These are phyloP conservation scores for Bombyx mandarina DNA, from an alignment of 1,140 invertebrate species.

Conservation along the genomic window DNA sequence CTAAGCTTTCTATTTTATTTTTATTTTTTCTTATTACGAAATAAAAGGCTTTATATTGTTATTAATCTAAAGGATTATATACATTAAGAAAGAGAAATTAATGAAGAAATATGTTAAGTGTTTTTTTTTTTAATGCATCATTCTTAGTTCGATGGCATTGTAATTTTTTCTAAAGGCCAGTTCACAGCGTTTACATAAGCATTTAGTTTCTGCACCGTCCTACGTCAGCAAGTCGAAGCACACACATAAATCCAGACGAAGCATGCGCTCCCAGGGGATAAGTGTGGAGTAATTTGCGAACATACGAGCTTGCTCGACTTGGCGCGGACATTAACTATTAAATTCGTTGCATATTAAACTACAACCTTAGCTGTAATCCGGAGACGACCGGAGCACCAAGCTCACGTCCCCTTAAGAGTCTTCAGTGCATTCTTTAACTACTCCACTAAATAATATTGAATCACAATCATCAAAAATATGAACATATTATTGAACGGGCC, in stretches of 20 bases:
- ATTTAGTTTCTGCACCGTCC: constrained; percentile 10
- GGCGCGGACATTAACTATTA: constrained; percentile 62
- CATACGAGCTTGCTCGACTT: constrained; percentile 38
- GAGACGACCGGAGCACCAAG: constrained; percentile 28
- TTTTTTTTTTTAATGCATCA: too few species aligned
- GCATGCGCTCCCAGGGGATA: constrained; percentile 34
- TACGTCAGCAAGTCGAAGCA: constrained; percentile 37
- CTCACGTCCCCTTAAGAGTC: constrained; percentile 17
- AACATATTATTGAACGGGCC: too few species aligned
- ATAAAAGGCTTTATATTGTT: too few species aligned
- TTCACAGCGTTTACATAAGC: too few species aligned
- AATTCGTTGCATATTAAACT: constrained; percentile 66
- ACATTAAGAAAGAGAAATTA: too few species aligned
- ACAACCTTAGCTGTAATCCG: constrained; percentile 40
- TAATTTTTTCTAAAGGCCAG: too few species aligned
- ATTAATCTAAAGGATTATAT: too few species aligned
- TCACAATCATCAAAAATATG: too few species aligned
- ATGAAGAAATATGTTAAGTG: too few species aligned
- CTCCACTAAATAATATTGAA: not conserved
- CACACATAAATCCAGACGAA: constrained; percentile 48
- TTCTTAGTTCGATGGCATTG: too few species aligned
- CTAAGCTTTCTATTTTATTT: too few species aligned
- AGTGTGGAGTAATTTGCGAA: constrained; percentile 61
- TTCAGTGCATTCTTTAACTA: constrained; percentile 18
- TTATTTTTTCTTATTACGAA: too few species aligned